Evolutionary conservation across 2,113 vertebrate genomes (phyloP).

Genomic region (Desmodus rotundus): DNA sequence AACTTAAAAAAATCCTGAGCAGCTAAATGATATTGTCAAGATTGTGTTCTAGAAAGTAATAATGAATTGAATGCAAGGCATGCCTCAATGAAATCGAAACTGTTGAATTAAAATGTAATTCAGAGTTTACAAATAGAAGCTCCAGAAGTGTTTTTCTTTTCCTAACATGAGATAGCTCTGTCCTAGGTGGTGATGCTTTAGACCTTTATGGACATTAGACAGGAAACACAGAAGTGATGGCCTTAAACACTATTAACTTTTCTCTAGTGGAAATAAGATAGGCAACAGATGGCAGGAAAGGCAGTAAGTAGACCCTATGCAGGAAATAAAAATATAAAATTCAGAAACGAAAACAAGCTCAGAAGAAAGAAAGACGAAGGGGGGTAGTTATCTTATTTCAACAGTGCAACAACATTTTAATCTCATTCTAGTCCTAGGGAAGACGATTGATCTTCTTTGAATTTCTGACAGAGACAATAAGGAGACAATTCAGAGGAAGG

Average conservation of each 20-base stretch:
- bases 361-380: background rate
- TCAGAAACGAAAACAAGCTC: constrained; percentile 3
- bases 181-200: background rate
- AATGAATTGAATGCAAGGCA: background rate
- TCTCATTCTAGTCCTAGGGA: background rate
- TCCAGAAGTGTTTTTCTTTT: background rate
- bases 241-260: constrained; percentile 15
- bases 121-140: background rate
- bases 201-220: background rate
- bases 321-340: constrained; percentile 33
- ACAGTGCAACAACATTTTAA: background rate
- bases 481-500: background rate
- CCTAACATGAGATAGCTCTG: background rate
- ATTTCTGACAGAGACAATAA: background rate
- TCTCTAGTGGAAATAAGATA: background rate
- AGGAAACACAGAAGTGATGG: background rate
- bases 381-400: background rate
- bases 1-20: background rate
- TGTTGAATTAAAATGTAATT: background rate
- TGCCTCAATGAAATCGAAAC: background rate
- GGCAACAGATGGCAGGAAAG: constrained; percentile 11
- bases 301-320: background rate
- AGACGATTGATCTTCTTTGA: constrained; percentile 1
- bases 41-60: background rate
- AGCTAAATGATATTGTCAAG: background rate